Evolutionary conservation across 1,140 invertebrate genomes (phyloP).

Genomic region (Prorops nasuta): DNA sequence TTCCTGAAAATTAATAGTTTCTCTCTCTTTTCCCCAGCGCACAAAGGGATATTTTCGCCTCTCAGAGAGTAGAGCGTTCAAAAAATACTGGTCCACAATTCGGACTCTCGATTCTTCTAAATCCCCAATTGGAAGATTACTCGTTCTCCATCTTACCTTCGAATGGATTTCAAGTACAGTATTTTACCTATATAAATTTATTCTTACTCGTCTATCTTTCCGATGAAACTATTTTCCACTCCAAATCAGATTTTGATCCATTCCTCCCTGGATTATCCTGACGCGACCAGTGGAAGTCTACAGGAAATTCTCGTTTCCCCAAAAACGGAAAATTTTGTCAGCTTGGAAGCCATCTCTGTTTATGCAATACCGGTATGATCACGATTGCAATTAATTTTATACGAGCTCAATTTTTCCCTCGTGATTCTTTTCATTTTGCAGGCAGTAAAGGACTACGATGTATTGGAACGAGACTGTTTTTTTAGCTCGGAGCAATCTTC

Average conservation of each 20-base stretch:
- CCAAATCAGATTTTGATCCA: conserved; percentile 11
- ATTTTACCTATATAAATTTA: not conserved
- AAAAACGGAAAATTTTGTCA: conserved; percentile 5
- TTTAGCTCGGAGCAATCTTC: conserved; percentile 11
- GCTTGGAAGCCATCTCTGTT: conserved; percentile 7
- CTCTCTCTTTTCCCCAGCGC: no score
- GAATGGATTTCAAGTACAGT: conserved; percentile 15
- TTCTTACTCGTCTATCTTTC: no score
- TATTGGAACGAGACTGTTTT: conserved; percentile 10
- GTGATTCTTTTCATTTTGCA: no score
- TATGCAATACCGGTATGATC: conserved; percentile 11
- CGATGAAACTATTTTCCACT: no score
- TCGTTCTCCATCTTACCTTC: conserved; percentile 5
- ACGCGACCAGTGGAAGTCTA: conserved; percentile 11
- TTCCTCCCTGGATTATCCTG: conserved; percentile 15
- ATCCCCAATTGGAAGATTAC: conserved; percentile 12
- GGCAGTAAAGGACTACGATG: conserved; percentile 7
- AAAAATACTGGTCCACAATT: conserved; percentile 1
- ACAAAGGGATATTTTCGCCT: not conserved
- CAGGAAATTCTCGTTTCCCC: conserved; percentile 14
- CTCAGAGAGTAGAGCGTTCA: not conserved
- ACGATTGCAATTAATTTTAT: not conserved
- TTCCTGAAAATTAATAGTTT: no score
- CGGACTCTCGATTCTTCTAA: conserved; percentile 12
- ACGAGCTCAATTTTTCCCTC: no score